Evolutionary conservation across 53 echinoderm and acorn worm genomes (phyloP).

Genomic region (Temnopleurus reevesii): DNA sequence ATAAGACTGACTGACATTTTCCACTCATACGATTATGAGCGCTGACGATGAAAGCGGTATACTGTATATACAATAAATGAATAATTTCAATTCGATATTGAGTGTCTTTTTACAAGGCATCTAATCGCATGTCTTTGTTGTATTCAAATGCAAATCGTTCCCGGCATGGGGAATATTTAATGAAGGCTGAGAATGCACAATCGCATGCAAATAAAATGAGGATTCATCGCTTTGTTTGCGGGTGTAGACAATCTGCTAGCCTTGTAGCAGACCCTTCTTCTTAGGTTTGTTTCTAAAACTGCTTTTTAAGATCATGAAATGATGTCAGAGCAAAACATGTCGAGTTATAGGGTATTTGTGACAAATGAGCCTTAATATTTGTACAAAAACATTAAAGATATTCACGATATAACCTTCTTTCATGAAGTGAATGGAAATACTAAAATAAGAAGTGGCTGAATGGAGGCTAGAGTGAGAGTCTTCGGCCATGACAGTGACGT

Average conservation of each 20-base stretch:
- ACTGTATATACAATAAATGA: not conserved
- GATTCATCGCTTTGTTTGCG: not conserved
- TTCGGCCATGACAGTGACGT: not conserved
- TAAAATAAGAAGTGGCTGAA: not conserved
- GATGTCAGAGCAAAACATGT: no score
- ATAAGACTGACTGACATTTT: not conserved
- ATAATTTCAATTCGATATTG: constrained; percentile 3
- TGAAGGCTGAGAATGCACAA: not conserved
- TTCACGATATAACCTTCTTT: not conserved
- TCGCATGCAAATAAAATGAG: constrained; percentile 8
- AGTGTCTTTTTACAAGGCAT: not conserved
- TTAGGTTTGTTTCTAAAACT: no score
- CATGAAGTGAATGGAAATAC: not conserved
- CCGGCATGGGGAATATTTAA: constrained; percentile 23
- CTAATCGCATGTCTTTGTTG: constrained; percentile 8
- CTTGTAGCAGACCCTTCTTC: no score
- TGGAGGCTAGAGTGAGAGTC: not conserved
- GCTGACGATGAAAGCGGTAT: not conserved
- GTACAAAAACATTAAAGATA: no score
- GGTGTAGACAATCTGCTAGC: not conserved
- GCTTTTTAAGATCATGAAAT: not conserved
- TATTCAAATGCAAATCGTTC: constrained; percentile 18
- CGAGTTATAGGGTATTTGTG: no score
- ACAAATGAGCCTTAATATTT: not conserved
- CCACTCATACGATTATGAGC: not conserved